Evolutionary conservation across 2,113 vertebrate genomes (phyloP).

Genomic region (Baryphthengus martii): DNA sequence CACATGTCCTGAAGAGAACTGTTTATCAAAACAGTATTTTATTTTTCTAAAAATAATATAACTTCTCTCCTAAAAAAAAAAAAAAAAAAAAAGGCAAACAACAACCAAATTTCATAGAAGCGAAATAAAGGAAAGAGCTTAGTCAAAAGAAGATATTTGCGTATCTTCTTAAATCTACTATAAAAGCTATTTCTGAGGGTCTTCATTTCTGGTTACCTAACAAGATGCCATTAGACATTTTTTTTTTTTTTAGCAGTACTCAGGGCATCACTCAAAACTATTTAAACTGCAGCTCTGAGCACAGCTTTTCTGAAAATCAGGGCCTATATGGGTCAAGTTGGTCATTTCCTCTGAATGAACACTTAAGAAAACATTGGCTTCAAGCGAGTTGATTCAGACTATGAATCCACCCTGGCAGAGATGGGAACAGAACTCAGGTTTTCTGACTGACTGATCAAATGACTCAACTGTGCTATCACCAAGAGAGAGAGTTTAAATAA

Average conservation of each 20-base stretch:
- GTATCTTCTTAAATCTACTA: not conserved
- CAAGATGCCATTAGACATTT: not conserved
- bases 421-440: not conserved
- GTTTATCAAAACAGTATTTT: not conserved
- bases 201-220: not conserved
- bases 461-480: not conserved
- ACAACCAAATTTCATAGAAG: not conserved
- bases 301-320: not conserved
- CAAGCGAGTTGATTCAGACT: not conserved
- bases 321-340: not conserved
- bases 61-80: not conserved
- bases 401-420: not conserved
- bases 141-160: not conserved
- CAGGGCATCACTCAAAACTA: not conserved
- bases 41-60: not conserved
- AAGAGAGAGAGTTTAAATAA: constrained; percentile 46
- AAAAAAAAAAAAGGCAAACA: not conserved
- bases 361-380: not conserved
- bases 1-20: not conserved
- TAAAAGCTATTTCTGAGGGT: not conserved
- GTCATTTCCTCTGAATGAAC: constrained; percentile 1
- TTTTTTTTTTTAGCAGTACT: not conserved
- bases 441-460: constrained; percentile 55
- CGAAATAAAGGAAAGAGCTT: not conserved
- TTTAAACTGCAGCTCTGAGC: not conserved